phyloP scores from a whole-genome alignment of 2,888 invertebrate species.

The Mimachlamys varia region DNA sequence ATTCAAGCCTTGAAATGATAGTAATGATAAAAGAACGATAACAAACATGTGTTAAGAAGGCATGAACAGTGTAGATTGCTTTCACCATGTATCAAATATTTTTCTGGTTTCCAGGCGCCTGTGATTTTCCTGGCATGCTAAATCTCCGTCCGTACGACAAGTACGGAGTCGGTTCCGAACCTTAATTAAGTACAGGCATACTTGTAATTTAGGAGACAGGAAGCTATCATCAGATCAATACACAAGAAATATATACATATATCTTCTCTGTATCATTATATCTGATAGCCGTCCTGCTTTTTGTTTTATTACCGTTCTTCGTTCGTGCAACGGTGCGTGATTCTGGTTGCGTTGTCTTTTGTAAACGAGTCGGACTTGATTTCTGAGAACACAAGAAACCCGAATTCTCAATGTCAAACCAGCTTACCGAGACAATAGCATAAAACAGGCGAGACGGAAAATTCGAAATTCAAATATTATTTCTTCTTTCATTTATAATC shows the following conservation, averaged over 20 bases:
- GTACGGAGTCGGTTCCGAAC: background rate
- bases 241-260: background rate
- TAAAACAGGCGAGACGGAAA: too few relatives aligned
- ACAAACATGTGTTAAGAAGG: too few relatives aligned
- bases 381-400: background rate
- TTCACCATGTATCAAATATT: background rate
- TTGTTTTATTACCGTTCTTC: background rate
- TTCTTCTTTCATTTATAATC: too few relatives aligned
- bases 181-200: background rate
- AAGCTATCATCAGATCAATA: background rate
- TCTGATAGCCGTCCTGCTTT: background rate
- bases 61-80: too few relatives aligned
- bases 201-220: background rate
- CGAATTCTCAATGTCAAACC: background rate
- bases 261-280: slow-evolving; percentile 8
- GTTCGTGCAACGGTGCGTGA: background rate
- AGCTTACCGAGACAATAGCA: background rate
- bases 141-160: background rate
- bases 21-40: too few relatives aligned
- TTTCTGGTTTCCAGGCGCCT: background rate
- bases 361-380: background rate
- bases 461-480: too few relatives aligned
- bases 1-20: too few relatives aligned
- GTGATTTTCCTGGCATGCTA: background rate
- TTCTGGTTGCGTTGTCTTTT: background rate